Base-by-base conservation (phyloP, 2,888 invertebrate species). In the Dorcus parallelipipedus region DNA sequence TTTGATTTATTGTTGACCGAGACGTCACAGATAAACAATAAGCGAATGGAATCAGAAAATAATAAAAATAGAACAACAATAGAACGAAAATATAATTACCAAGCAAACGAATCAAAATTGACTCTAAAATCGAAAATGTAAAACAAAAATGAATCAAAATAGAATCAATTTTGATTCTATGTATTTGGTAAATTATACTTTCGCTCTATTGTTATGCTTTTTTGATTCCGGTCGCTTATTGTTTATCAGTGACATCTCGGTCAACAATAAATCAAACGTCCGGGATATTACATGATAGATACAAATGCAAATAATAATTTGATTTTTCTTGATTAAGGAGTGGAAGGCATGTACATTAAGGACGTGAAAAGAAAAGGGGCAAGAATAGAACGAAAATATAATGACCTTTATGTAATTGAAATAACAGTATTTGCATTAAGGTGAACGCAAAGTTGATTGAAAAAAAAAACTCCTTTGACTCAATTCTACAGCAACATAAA, bases 1-100 rank as follows among this genome's bases (percentile, higher is more conserved):
- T 45, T 45, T 45, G 68, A 68, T 68, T 66, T 68, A 67, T 68
- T 66, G 66, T 55, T 66, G 65, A 63, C 64, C 57, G 57, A 66
- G 66, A 66, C 63, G 60, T 56, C 56, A 54, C 40, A 54, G 63
- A 63, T 63, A 58, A 60, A 60, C 59, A 59, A 62, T 62, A 60
- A 60, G 54, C 58, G 45, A 61, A 52, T n/a, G 20, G 49, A 49
- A 45, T 14, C 43, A 20, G 39, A 33, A 45, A 20, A 20, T 26
- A 43, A 52, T 8, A 45, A 6, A 41, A 10, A 14, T 7, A 8
- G 14, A 41, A 41, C 9, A 45, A 6, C 3, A 10, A 14, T 7
- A 8, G 14, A 41, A 41, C 9, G 14, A 14, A 14, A 41, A 41
- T 41, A 41, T 41, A 10, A 10, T 41, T 33, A 33, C 1, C 7